Base-by-base conservation (phyloP, 2,797 vertebrate genomes). In the Cygnus olor region DNA sequence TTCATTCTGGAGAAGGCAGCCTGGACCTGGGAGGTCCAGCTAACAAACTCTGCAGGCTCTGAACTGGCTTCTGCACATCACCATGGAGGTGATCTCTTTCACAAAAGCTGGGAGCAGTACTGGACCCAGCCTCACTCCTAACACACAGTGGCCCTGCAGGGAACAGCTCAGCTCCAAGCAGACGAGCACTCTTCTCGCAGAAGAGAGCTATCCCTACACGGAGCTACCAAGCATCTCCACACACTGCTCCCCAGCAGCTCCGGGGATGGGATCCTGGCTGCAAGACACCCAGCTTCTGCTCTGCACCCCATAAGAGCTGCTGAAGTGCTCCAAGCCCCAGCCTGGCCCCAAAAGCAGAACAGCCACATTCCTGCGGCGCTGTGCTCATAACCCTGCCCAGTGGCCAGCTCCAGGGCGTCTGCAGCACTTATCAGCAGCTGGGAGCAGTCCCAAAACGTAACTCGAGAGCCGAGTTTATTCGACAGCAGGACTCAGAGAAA, bases 241-340 rank as follows among this genome's bases (percentile, higher is more conserved):
- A 54, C 15, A 10, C 11, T 0, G 0, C 34, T 63, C 28, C 12
- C 40, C 65, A 57, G 60, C 25, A 47, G 49, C 4, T 42, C 66
- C 42, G 15, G 34, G 30, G 87, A 58, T 0, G 0, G 8, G 28
- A 14, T 45, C 0, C 0, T 4, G 18, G n/a, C 17, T 69, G 32
- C 38, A 51, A 51, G 32, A 45, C 57, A 66, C 5, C 6, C 74
- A 80, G 25, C 58, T 92, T 81, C 58, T 81, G 15, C 42, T 81
- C 3, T 38, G 36, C 45, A 58, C 36, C 58, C 63, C 40, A 32
- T 11, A 57, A 83, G 82, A 70, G 76, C 69, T 60, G 36, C 11
- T 1, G 0, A 60, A 81, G 9, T 16, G 10, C 63, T 81, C 53
- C 44, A 24, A 80, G 72, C 38, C 28, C 17, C 82, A 63, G 44